Evolutionary conservation across 2,797 vertebrate genomes (phyloP), one percentile per base, ranked within the genome.

Genomic region (Microtus obscurus): DNA sequence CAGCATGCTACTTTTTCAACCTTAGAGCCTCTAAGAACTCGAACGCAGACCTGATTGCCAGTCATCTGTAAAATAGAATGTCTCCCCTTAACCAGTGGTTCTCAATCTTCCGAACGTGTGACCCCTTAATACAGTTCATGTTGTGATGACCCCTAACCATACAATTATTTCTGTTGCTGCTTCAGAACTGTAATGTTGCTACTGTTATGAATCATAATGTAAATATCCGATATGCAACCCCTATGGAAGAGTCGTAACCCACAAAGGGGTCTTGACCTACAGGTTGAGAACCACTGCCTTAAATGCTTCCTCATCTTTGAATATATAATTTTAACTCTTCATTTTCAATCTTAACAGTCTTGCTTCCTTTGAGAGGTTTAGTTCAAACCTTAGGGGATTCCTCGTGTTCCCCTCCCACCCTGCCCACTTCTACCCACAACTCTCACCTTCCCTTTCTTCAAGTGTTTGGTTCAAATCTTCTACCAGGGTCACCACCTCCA

Each of bases 371-470:
- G 76, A 48, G 34, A 27, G 27, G 37, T 80, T 88, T 83, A 43
- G 37, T 67, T 91, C n/a, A 6, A 13, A 78, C 2, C 10, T 56
- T 40, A 23, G 87, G 63, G 27, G 3, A 10, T 78, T 10, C 40
- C 40, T 23, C 34, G 3, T 2, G 27, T 5, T 14, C 6, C 8
- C 69, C 40, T 40, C 40, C 6, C 21, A 23, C 31, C 21, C 92
- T 5, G 6, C 56, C 45, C 83, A 56, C 21, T 69, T 59, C 51
- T 19, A 13, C 43, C 77, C 43, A 3, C 29, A 78, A 77, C 27
- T 83, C 97, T 98, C 94, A 98, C 96, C 97, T 97, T 97, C 79
- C 56, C 95, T 97, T 93, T 94, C 96, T 81, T 92, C 94, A 87
- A 96, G 91, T 5, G 67, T 69, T 92, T 91, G 95, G 31, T 90